Conservation (phyloP, 2,888 invertebrate genomes). For the Ecdyonurus torrentis region DNA sequence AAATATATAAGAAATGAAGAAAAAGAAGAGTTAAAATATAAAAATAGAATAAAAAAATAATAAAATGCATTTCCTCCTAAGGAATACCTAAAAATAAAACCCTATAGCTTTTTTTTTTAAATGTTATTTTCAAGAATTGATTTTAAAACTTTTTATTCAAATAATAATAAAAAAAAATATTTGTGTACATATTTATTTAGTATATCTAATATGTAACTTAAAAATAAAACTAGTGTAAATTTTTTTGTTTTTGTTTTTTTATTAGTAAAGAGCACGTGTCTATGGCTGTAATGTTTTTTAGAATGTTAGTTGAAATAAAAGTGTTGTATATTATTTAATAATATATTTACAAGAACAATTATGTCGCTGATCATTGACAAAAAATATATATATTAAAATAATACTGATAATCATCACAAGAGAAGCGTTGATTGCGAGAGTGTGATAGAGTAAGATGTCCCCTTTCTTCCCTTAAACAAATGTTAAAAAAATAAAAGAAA, state of each 20-base stretch:
- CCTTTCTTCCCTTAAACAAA: no score
- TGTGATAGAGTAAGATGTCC: neutral
- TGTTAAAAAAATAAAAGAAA: no score
- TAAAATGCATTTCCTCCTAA: neutral
- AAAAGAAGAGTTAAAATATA: neutral
- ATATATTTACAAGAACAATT: neutral
- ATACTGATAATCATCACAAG: neutral
- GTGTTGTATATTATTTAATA: neutral
- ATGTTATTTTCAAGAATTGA: neutral
- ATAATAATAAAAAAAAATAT: constrained; percentile 3
- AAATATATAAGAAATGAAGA: neutral
- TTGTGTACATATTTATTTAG: constrained; percentile 4
- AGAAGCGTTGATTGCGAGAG: neutral
- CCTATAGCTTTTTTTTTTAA: neutral
- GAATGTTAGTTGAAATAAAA: neutral
- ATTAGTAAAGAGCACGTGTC: neutral
- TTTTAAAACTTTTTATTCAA: neutral
- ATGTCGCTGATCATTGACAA: neutral
- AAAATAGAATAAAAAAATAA: no score
- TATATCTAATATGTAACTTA: neutral
- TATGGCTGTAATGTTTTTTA: constrained; percentile 1
- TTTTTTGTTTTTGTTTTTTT: neutral
- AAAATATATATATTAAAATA: neutral
- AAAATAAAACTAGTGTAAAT: constrained; percentile 1
- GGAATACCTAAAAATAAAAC: neutral